phyloP scores from a whole-genome alignment of 37 sponge, comb jelly and placozoan genomes.

The Oscarella lobularis region DNA sequence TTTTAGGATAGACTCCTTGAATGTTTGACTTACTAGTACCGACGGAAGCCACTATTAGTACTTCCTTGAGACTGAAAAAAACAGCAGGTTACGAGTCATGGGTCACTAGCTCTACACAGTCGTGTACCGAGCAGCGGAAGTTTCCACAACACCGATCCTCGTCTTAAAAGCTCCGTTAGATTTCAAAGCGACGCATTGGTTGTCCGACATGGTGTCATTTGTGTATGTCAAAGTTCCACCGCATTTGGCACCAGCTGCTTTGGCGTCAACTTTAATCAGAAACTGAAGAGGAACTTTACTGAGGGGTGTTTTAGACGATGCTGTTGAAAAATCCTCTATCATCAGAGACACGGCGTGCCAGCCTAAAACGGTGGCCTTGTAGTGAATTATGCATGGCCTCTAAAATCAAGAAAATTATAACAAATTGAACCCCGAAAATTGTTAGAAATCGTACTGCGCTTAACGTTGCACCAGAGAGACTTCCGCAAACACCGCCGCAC shows the following conservation, averaged over 20 bases:
- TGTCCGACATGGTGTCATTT: not conserved
- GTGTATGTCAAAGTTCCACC: not conserved
- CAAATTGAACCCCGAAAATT: no score
- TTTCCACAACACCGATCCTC: not conserved
- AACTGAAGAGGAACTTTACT: not conserved
- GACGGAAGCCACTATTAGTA: not conserved
- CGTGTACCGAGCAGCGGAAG: not conserved
- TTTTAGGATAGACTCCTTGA: not conserved
- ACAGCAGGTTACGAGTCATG: no score
- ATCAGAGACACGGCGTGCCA: not conserved
- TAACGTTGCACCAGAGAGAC: not conserved
- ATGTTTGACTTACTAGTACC: not conserved
- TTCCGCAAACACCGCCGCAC: not conserved
- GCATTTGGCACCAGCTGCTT: not conserved
- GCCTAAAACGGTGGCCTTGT: not conserved
- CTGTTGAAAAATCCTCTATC: not conserved
- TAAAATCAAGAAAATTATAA: not conserved
- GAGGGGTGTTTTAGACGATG: slow-evolving; percentile 1
- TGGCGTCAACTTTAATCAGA: not conserved
- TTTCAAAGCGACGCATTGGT: not conserved
- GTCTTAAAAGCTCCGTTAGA: not conserved
- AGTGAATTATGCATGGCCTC: not conserved
- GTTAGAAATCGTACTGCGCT: no score
- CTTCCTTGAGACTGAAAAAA: not conserved
- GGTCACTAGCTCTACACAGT: no score